Evolutionary conservation across 2,113 vertebrate genomes (phyloP).

Genomic region (Micromys minutus): DNA sequence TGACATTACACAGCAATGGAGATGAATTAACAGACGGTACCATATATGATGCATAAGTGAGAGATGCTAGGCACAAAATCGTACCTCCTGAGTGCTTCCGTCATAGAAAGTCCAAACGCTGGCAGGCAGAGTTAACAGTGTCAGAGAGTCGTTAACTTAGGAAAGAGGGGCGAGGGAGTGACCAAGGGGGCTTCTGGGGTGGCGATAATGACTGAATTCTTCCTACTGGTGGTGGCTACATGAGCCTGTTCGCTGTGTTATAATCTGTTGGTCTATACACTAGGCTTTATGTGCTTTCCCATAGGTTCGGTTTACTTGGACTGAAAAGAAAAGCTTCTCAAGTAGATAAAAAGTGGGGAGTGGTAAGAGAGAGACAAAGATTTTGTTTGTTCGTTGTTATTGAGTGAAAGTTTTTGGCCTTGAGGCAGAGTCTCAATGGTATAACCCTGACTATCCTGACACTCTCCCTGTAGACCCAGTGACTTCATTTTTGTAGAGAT

Average conservation of each 20-base stretch:
- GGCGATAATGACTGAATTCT: not conserved
- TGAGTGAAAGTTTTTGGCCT: not conserved
- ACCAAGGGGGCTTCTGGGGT: not conserved
- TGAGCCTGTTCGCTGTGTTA: not conserved
- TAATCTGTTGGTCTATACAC: not conserved
- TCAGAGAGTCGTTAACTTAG: not conserved
- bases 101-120: slow-evolving; percentile 30
- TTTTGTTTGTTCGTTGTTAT: not conserved
- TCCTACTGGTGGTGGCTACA: not conserved
- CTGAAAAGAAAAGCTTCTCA: not conserved
- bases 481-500: not conserved
- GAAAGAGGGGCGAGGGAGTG: not conserved
- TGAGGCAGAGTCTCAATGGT: not conserved
- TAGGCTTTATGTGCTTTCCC: not conserved
- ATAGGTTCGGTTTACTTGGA: not conserved
- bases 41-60: not conserved
- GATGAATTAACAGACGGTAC: not conserved
- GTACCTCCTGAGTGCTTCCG: not conserved
- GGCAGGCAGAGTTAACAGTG: not conserved
- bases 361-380: not conserved
- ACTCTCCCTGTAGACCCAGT: not conserved
- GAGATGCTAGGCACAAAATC: slow-evolving; percentile 14
- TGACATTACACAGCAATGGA: not conserved
- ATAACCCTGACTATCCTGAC: not conserved
- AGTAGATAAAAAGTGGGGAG: not conserved